These are phyloP conservation scores for Spheniscus humboldti DNA, from an alignment of 2,797 vertebrate species.

Conservation along the genomic window DNA sequence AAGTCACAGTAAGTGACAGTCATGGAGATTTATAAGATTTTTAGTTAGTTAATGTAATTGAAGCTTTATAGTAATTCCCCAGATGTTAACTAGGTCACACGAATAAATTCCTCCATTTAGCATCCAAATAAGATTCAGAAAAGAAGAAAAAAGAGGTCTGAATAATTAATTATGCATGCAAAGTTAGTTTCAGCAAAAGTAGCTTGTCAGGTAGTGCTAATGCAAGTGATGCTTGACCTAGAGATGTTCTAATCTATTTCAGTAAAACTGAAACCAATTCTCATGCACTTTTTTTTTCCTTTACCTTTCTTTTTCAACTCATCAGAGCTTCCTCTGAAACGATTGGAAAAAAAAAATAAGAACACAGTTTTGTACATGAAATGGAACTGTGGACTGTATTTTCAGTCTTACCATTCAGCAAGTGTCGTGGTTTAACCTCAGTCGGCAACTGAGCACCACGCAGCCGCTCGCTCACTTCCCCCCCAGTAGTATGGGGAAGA, in stretches of 20 bases:
- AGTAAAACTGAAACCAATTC: conserved; percentile 1
- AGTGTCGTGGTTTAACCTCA: not conserved
- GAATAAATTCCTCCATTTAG: not conserved
- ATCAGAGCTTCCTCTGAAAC: not conserved
- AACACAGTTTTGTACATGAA: not conserved
- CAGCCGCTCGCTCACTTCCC: too few relatives aligned
- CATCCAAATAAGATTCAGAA: not conserved
- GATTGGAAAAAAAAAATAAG: not conserved
- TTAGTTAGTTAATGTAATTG: conserved; percentile 4
- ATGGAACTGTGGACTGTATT: not conserved
- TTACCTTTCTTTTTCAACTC: not conserved
- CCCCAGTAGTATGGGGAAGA: too few relatives aligned
- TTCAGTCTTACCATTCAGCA: not conserved
- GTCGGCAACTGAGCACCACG: too few relatives aligned
- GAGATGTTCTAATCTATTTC: conserved; percentile 10
- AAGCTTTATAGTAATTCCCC: not conserved
- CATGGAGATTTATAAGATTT: not conserved
- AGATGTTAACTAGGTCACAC: not conserved
- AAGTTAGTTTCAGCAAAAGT: conserved; percentile 14
- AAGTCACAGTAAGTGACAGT: not conserved
- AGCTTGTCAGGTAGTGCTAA: conserved; percentile 6
- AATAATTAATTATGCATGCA: conserved; percentile 20
- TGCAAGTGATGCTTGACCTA: conserved; percentile 14
- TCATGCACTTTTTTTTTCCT: not conserved
- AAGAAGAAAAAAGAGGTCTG: not conserved